phyloP scores from a whole-genome alignment of 2,888 invertebrate genomes.

The Cistogaster globosa region DNA sequence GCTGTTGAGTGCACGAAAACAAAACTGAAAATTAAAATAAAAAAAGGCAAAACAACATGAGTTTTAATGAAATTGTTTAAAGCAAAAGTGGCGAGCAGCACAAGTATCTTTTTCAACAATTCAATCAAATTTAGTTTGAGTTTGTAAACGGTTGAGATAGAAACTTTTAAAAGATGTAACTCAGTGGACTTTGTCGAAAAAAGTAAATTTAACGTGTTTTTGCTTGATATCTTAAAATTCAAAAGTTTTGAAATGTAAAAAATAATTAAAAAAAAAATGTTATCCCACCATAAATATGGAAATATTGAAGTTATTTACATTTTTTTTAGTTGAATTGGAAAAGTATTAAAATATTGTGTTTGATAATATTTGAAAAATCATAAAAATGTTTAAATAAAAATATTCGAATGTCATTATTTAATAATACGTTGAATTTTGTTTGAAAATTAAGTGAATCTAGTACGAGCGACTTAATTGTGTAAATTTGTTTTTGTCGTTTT shows the following conservation, averaged over 20 bases:
- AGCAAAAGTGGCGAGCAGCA: constrained; percentile 41
- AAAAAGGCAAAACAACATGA: constrained; percentile 22
- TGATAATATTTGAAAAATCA: constrained; percentile 24
- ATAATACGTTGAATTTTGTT: background rate
- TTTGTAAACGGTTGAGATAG: constrained; percentile 67
- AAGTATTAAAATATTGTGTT: constrained; percentile 46
- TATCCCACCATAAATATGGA: background rate
- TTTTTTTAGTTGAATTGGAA: constrained; percentile 33
- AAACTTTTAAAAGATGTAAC: constrained; percentile 34
- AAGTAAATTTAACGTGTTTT: background rate
- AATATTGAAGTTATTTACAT: too few relatives aligned
- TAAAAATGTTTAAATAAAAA: constrained; percentile 12
- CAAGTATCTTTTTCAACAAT: constrained; percentile 56
- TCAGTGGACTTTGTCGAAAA: constrained; percentile 12
- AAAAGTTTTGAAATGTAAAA: background rate
- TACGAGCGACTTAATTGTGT: constrained; percentile 34
- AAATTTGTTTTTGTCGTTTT: constrained; percentile 41
- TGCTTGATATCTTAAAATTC: constrained; percentile 2
- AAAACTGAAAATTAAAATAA: constrained; percentile 36
- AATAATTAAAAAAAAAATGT: constrained; percentile 3
- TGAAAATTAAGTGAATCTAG: background rate
- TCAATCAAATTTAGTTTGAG: constrained; percentile 68
- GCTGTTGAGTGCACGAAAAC: constrained; percentile 31
- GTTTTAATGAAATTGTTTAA: constrained; percentile 46
- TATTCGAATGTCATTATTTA: background rate